phyloP scores from a whole-genome alignment of 2,113 vertebrate species.

The Tachuris rubrigastra region DNA sequence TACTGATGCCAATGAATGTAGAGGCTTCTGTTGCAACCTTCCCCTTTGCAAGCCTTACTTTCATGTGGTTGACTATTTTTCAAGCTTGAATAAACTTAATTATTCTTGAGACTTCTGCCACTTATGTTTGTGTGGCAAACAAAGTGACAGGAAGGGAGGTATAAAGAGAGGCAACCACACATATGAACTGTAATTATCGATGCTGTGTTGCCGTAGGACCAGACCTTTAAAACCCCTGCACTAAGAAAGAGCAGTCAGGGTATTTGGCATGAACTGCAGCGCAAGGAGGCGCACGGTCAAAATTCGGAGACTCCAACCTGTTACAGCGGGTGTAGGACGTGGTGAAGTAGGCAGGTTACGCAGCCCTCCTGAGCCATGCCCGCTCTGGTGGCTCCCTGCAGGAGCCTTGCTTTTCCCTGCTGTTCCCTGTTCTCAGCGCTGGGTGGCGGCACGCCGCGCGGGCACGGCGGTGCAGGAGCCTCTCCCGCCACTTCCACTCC shows the following conservation, averaged over 20 bases:
- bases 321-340: background rate
- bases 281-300: background rate
- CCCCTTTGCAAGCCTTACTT: background rate
- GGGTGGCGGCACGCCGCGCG: background rate
- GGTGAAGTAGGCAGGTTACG: background rate
- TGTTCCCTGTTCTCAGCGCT: background rate
- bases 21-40: background rate
- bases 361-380: background rate
- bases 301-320: background rate
- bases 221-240: background rate
- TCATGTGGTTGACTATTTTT: background rate
- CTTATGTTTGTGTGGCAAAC: background rate
- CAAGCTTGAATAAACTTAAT: background rate
- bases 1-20: background rate
- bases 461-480: background rate
- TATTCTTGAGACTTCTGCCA: background rate
- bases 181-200: background rate
- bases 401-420: background rate
- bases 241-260: too few relatives aligned
- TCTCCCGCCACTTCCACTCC: background rate
- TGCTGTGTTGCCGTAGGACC: accelerated
- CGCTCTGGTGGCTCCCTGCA: accelerated
- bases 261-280: background rate
- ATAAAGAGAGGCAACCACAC: background rate
- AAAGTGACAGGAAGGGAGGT: background rate